Conservation (phyloP, 2,888 invertebrate genomes). For the Lasioglossum leucozonium region DNA sequence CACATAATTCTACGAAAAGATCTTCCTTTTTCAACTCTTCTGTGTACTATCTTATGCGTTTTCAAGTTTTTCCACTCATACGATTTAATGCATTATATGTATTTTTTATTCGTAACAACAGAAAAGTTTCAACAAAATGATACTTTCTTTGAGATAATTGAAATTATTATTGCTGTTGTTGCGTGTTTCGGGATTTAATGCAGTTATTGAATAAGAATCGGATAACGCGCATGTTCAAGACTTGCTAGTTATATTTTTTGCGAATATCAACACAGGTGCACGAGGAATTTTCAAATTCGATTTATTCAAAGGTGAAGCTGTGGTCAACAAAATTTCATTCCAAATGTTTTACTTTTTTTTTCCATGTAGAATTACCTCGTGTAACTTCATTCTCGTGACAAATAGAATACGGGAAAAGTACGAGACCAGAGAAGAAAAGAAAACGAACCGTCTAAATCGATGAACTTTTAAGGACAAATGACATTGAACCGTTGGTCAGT, state of each 20-base stretch:
- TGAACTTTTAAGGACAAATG: constrained; percentile 35
- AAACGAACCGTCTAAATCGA: constrained; percentile 33
- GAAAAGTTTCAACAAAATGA: not conserved
- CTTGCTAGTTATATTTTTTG: too few species aligned
- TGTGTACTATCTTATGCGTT: constrained; percentile 24
- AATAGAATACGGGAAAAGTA: too few species aligned
- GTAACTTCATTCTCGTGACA: too few species aligned
- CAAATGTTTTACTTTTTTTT: too few species aligned
- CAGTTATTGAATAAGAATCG: too few species aligned
- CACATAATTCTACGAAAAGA: not conserved
- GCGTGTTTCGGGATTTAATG: too few species aligned
- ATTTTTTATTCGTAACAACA: not conserved
- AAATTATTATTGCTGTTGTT: not conserved
- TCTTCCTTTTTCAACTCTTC: constrained; percentile 11
- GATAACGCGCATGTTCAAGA: too few species aligned
- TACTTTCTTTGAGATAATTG: not conserved
- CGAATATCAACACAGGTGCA: too few species aligned
- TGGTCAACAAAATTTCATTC: too few species aligned
- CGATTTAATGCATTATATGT: not conserved
- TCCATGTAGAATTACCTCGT: too few species aligned
- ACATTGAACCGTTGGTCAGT: constrained; percentile 26
- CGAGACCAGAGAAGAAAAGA: constrained; percentile 17
- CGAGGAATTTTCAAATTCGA: too few species aligned
- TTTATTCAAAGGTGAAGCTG: too few species aligned
- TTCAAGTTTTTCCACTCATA: constrained; percentile 31